Evolutionary conservation across 1,140 invertebrate species (phyloP).

Genomic region (Zophobas atratus): DNA sequence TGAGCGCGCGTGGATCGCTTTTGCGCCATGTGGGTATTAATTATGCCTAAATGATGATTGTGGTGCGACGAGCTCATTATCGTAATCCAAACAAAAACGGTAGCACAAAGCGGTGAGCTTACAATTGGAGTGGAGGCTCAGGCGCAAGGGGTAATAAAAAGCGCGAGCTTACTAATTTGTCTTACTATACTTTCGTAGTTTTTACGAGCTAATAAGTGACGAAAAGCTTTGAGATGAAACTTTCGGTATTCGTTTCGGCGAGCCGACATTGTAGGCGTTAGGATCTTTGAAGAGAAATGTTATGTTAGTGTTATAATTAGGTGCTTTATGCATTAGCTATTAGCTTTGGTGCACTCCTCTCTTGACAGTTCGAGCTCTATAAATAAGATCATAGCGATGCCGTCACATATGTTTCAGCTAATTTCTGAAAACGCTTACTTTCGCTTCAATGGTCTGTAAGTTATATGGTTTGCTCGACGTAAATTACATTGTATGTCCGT

Average conservation of each 20-base stretch:
- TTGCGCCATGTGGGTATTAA: slow-evolving; percentile 21
- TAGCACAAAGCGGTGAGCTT: slow-evolving; percentile 18
- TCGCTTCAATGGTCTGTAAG: slow-evolving; percentile 48
- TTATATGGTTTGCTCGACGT: slow-evolving; percentile 37
- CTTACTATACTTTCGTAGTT: slow-evolving; percentile 21
- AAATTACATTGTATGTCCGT: slow-evolving; percentile 43
- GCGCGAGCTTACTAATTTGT: slow-evolving; percentile 22
- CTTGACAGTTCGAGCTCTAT: slow-evolving; percentile 58
- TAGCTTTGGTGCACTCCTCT: slow-evolving; percentile 57
- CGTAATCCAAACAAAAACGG: slow-evolving; percentile 31
- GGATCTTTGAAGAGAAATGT: slow-evolving; percentile 50
- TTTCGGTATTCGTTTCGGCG: slow-evolving; percentile 21
- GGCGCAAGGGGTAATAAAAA: slow-evolving; percentile 30
- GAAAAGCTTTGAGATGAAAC: slow-evolving; percentile 33
- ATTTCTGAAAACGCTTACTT: slow-evolving; percentile 57
- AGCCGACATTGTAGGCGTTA: slow-evolving; percentile 34
- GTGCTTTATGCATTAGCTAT: slow-evolving; percentile 58
- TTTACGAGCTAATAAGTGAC: slow-evolving; percentile 30
- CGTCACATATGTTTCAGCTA: slow-evolving; percentile 58
- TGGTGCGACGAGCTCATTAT: slow-evolving; percentile 26
- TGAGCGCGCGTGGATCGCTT: background rate
- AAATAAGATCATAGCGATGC: slow-evolving; percentile 56
- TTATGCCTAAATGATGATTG: slow-evolving; percentile 30
- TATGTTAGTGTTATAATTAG: slow-evolving; percentile 60
- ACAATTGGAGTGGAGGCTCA: slow-evolving; percentile 24